Conservation (phyloP, 64 coral and sea anemone genomes). For the Stichodactyla mertensii region DNA sequence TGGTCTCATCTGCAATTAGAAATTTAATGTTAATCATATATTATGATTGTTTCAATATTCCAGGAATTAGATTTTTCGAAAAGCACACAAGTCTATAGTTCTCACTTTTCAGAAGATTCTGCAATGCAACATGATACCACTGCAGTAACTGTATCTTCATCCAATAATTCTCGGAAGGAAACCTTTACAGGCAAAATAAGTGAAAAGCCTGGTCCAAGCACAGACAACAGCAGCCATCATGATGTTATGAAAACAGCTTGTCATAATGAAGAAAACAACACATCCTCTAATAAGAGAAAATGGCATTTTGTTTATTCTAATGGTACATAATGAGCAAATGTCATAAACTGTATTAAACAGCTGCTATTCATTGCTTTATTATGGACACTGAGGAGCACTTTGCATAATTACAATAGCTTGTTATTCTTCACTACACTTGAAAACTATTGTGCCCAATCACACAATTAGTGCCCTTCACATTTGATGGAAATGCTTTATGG, state of each 20-base stretch:
- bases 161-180: background rate
- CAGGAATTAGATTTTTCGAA: background rate
- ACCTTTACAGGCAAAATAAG: background rate
- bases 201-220: background rate
- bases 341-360: too few relatives aligned
- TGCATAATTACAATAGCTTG: too few relatives aligned
- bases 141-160: background rate
- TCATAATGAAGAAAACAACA: background rate
- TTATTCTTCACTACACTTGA: too few relatives aligned
- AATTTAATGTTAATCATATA: background rate
- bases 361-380: too few relatives aligned
- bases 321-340: background rate
- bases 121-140: background rate
- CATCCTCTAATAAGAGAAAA: background rate
- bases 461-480: too few relatives aligned
- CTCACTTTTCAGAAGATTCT: background rate
- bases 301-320: constrained; percentile 9
- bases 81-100: background rate
- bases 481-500: too few relatives aligned
- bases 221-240: background rate
- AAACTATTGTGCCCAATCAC: too few relatives aligned
- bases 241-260: background rate
- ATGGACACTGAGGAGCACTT: too few relatives aligned
- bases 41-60: background rate
- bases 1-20: too few relatives aligned